A percentile compares a stretch with the other conserved stretches of the same genome.
phyloP scores from a whole-genome alignment of 2,113 vertebrate species.

The Mustela nigripes region DNA sequence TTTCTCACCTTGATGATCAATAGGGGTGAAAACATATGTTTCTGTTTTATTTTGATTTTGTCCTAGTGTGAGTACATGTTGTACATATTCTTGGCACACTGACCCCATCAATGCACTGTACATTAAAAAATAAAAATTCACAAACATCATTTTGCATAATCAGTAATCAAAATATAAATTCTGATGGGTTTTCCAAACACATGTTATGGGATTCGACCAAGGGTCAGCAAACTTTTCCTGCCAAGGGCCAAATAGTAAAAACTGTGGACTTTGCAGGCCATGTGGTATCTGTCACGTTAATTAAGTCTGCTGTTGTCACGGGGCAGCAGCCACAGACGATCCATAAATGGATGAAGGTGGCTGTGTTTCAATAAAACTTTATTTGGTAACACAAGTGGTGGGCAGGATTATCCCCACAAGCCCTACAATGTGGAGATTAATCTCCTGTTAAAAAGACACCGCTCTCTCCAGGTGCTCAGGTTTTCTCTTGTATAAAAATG shows the following conservation, averaged over 20 bases:
- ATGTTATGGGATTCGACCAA: neutral
- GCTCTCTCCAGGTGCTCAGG: neutral
- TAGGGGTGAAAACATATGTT: neutral
- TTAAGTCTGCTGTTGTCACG: neutral
- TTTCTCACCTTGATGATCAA: neutral
- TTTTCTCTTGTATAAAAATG: neutral
- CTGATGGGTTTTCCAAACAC: neutral
- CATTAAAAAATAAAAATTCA: conserved; percentile 5
- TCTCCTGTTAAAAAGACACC: neutral
- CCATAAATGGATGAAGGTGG: neutral
- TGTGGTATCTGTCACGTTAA: neutral
- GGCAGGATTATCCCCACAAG: neutral
- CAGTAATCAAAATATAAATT: neutral
- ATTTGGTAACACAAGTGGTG: neutral
- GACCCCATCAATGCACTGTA: neutral
- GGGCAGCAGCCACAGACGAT: neutral
- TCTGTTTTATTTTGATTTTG: neutral
- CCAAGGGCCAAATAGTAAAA: neutral
- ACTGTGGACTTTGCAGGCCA: neutral
- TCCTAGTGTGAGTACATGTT: neutral
- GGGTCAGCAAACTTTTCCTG: neutral
- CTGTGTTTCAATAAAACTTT: neutral
- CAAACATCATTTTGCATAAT: neutral
- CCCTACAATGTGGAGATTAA: neutral
- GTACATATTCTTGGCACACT: neutral